Base-by-base conservation (phyloP, 2,888 invertebrate genomes). In the Mesochorus sp. region DNA sequence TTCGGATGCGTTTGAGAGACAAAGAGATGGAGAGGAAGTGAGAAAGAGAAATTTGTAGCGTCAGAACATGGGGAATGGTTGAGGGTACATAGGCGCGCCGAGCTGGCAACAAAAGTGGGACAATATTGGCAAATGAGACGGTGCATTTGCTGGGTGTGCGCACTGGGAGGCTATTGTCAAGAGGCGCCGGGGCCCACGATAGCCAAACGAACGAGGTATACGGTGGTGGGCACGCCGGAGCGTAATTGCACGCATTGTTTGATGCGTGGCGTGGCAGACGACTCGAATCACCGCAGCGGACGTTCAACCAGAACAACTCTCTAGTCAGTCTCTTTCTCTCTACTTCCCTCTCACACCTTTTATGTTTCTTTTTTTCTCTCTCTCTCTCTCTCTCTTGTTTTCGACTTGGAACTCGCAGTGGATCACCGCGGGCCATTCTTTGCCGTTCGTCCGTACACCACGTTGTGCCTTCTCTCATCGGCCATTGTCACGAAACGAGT, bases 201-300 rank as follows among this genome's bases (percentile, higher is more conserved):
- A 34, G 75, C 71, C 61, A 55, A 85, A 80, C 72, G 77, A 78
- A 74, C 73, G 73, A 70, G 53, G 62, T 51, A 44, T 47, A 53
- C 21, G 66, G 49, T 80, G 84, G 82, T 81, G 83, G 86, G 82
- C 84, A 83, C 83, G 83, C 72, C 83, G 59, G 61, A 47, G 81
- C 88, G 89, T 90, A 89, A 90, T 90, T 90, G 89, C 89, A 84
- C 81, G 88, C 88, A 90, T 90, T 90, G 90, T 90, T 89, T 89
- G 89, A 89, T 84, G 81, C 86, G 81, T 82, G 74, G 81, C 85
- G 80, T 79, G 74, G 84, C 83, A 85, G 87, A 85, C 86, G 84
- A 85, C 76, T 82, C 82, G 83, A 85, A 84, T 84, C 85, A 83
- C 70, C 75, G 72, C 64, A 66, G 72, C 59, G 71, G 44, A 53